Evolutionary conservation across 2,797 vertebrate species (phyloP).

Genomic region (Oreonectes daqikongensis): DNA sequence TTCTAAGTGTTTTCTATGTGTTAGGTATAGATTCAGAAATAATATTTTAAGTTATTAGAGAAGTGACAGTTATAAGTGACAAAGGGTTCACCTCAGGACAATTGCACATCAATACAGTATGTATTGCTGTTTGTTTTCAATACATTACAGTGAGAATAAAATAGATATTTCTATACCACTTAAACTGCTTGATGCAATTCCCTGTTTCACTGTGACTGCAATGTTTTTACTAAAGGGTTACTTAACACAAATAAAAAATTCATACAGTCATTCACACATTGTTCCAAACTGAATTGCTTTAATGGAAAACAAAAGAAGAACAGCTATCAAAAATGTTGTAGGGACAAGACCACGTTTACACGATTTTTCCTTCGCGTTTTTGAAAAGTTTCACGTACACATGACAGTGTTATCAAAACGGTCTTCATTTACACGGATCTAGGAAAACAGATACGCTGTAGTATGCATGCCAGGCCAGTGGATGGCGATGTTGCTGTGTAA

Average conservation of each 20-base stretch:
- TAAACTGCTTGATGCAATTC: slow-evolving; percentile 49
- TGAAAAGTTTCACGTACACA: too few relatives aligned
- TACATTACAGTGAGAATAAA: slow-evolving; percentile 28
- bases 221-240: not conserved
- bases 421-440: too few relatives aligned
- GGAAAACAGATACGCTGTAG: too few relatives aligned
- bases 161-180: slow-evolving; percentile 20
- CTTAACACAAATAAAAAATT: not conserved
- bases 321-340: too few relatives aligned
- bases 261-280: not conserved
- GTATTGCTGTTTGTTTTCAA: slow-evolving; percentile 41
- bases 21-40: slow-evolving; percentile 35
- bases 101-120: slow-evolving; percentile 34
- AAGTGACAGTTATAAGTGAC: slow-evolving; percentile 39
- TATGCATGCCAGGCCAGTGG: too few relatives aligned
- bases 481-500: too few relatives aligned
- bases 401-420: too few relatives aligned
- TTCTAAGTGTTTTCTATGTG: slow-evolving; percentile 58
- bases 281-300: not conserved
- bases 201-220: slow-evolving; percentile 11
- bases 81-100: slow-evolving; percentile 32
- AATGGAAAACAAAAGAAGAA: too few relatives aligned
- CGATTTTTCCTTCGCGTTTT: too few relatives aligned
- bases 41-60: slow-evolving; percentile 7
- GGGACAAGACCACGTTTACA: too few relatives aligned